These are phyloP conservation scores for Aphidius gifuensis DNA, from an alignment of 1,140 invertebrate species.

Conservation along the genomic window DNA sequence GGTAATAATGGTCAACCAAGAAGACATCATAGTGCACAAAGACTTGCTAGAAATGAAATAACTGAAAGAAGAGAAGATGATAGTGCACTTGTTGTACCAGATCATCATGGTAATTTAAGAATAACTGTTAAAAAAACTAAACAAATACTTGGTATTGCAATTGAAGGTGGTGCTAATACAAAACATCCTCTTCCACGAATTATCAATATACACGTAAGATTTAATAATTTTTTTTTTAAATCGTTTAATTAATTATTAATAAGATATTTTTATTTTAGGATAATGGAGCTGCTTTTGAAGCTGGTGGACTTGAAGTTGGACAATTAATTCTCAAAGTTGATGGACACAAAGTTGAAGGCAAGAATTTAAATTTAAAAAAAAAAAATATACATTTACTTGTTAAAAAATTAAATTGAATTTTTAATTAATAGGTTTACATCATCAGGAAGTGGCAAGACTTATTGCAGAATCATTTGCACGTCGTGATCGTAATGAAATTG, in stretches of 20 bases:
- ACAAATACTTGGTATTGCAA: constrained; percentile 91
- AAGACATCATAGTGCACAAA: constrained; percentile 48
- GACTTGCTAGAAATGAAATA: constrained; percentile 47
- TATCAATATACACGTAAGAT: constrained; percentile 90
- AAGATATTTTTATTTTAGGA: constrained; percentile 62
- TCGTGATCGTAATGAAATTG: constrained; percentile 80
- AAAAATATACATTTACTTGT: background rate
- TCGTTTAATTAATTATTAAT: background rate
- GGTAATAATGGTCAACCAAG: constrained; percentile 53
- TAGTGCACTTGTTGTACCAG: constrained; percentile 69
- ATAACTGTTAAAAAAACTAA: constrained; percentile 88
- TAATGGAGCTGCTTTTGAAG: constrained; percentile 89
- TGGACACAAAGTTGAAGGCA: constrained; percentile 81
- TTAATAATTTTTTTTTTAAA: constrained; percentile 3
- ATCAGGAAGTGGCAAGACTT: constrained; percentile 80
- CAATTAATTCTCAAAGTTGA: constrained; percentile 93
- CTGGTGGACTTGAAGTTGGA: constrained; percentile 87
- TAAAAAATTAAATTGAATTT: background rate
- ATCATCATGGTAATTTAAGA: constrained; percentile 80
- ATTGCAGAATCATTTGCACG: constrained; percentile 88
- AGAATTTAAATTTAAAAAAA: constrained; percentile 41
- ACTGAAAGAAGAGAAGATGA: constrained; percentile 62
- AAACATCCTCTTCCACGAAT: constrained; percentile 90
- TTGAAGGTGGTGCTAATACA: constrained; percentile 94
- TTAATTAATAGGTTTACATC: constrained; percentile 54